Base-by-base conservation (phyloP, 2,797 vertebrate genomes). In the Triplophysa bombifrons region DNA sequence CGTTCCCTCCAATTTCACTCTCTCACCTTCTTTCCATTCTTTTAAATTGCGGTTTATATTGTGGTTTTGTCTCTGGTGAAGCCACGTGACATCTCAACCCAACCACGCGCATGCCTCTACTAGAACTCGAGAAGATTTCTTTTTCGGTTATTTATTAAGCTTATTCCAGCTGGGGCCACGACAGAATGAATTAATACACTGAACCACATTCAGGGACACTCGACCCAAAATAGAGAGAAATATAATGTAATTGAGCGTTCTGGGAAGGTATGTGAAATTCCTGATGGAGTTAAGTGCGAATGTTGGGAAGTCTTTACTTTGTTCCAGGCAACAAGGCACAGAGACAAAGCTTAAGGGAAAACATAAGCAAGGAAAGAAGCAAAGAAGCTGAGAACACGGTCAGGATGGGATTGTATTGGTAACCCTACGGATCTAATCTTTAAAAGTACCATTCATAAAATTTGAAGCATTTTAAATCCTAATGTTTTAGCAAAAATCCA, bases 51-150 rank as follows among this genome's bases (percentile, higher is more conserved):
- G 0, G 34, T 34, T 7, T 34, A 34, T 34, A 34, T 34, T 34
- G 34, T 34, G 34, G 34, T 34, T 34, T 34, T 34, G 34, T 34
- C 34, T 63, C 72, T 44, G n/a, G 25, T 58, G 78, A 77, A n/a
- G 61, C 65, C 2, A 67, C 61, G 65, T 2, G n/a, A 76, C 20
- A 58, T 6, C 74, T 46, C 66, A 67, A 88, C 84, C 87, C 85
- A 86, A 60, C 50, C 56, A 51, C 46, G 30, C 76, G 46, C 19
- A 71, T 64, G 71, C 74, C 81, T 68, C 84, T 22, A 87, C 82
- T 87, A 84, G 84, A 90, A 92, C 92, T 90, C 91, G 84, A 88
- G 85, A 87, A 63, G 12, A 27, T 61, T 16, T 16, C 30, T 27
- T 27, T 34, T 34, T 9, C 14, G 30, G 14, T 30, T 63, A 17